These are phyloP conservation scores for Taxidea taxus DNA, from an alignment of 2,113 vertebrate species.

Conservation along the genomic window DNA sequence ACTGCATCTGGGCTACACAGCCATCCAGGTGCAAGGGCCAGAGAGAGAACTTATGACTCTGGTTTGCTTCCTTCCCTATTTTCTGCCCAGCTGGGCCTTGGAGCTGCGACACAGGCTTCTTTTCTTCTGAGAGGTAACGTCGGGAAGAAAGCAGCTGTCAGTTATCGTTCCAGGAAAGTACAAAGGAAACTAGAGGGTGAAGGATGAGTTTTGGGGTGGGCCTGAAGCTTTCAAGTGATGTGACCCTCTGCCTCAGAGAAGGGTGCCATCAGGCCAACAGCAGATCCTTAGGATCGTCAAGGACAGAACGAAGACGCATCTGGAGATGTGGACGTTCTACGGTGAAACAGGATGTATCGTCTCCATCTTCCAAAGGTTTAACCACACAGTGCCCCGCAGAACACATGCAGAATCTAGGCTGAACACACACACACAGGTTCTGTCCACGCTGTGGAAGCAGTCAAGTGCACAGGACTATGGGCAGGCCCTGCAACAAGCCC, in stretches of 20 bases:
- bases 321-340: background rate
- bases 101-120: background rate
- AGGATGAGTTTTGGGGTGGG: background rate
- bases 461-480: accelerated
- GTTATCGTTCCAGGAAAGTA: background rate
- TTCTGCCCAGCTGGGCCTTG: background rate
- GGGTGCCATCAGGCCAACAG: background rate
- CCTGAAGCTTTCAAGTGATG: background rate
- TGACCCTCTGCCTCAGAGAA: background rate
- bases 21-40: background rate
- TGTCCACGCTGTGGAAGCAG: background rate
- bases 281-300: background rate
- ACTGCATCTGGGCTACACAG: accelerated
- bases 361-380: background rate
- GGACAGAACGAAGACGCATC: background rate
- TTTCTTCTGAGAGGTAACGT: background rate
- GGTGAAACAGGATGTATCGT: background rate
- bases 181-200: background rate
- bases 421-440: background rate
- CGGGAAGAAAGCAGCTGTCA: background rate
- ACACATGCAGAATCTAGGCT: background rate
- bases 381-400: background rate
- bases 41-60: background rate
- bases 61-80: background rate
- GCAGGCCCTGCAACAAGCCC: background rate